Percentiles rank a stretch among this genome's conserved stretches.
These are phyloP conservation scores for Rhizomys pruinosus DNA, from an alignment of 2,113 vertebrate species.

Conservation along the genomic window DNA sequence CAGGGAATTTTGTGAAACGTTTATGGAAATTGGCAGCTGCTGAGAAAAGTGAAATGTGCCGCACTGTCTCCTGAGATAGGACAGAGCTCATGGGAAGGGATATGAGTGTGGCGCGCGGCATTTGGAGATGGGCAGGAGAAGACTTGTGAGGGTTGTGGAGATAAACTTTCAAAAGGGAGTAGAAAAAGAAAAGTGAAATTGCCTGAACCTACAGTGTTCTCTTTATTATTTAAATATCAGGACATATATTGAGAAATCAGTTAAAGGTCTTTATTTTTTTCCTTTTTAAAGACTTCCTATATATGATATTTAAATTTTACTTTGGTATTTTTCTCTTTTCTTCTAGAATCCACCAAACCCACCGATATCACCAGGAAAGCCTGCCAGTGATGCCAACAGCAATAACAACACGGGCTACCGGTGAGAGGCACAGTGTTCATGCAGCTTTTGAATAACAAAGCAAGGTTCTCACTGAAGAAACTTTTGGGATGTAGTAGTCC, in stretches of 20 bases:
- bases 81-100: constrained; percentile 73
- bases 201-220: not conserved
- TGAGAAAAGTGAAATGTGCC: constrained; percentile 84
- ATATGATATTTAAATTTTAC: constrained; percentile 44
- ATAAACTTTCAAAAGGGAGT: constrained; percentile 83
- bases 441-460: not conserved
- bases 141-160: constrained; percentile 73
- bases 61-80: constrained; percentile 59
- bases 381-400: constrained; percentile 77
- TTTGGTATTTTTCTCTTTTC: constrained; percentile 21
- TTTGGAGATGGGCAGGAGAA: constrained; percentile 64
- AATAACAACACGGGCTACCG: constrained; percentile 77
- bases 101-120: constrained; percentile 15
- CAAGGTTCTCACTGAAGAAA: constrained; percentile 22
- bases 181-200: constrained; percentile 91
- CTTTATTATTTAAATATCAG: not conserved
- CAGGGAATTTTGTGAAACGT: constrained; percentile 95
- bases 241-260: constrained; percentile 4
- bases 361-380: constrained; percentile 85
- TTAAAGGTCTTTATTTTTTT: not conserved
- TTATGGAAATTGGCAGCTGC: constrained; percentile 83
- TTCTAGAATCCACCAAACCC: constrained; percentile 75
- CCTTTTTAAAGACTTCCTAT: not conserved
- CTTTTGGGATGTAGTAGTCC: not conserved
- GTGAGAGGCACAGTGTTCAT: constrained; percentile 77